Evolutionary conservation across 2,888 invertebrate species (phyloP).

Genomic region (Drosophila anceps): DNA sequence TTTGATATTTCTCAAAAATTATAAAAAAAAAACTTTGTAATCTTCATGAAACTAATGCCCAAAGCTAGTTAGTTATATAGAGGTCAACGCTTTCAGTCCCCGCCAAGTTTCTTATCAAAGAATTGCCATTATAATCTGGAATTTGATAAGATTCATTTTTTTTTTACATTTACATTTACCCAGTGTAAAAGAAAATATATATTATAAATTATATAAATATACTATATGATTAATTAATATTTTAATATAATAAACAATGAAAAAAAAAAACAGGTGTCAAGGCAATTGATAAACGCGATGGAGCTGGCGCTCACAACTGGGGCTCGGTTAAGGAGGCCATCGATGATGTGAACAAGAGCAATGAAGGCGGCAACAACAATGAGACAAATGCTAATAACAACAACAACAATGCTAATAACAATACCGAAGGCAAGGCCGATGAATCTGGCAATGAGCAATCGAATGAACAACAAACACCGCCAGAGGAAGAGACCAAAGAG

Average conservation of each 20-base stretch:
- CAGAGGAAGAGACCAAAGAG: conserved; percentile 92
- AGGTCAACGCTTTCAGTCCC: background rate
- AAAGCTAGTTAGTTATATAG: background rate
- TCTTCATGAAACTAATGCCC: too few species aligned
- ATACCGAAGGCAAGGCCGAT: conserved; percentile 82
- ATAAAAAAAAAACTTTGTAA: background rate
- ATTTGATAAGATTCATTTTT: background rate
- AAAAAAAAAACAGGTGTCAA: conserved; percentile 88
- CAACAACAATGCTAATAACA: conserved; percentile 64
- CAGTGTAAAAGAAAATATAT: conserved; percentile 1
- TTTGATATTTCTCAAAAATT: background rate
- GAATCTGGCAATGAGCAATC: conserved; percentile 84
- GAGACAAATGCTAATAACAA: conserved; percentile 70
- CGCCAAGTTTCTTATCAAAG: conserved; percentile 1
- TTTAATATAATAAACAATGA: background rate
- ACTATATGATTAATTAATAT: background rate
- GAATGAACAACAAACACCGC: conserved; percentile 86
- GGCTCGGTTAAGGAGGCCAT: conserved; percentile 96
- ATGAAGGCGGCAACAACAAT: conserved; percentile 48
- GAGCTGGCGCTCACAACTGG: conserved; percentile 98
- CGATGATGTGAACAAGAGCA: conserved; percentile 86
- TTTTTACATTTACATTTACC: conserved; percentile 31
- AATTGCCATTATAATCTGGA: conserved; percentile 10
- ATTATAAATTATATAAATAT: background rate
- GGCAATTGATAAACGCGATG: conserved; percentile 97